Evolutionary conservation across 1,140 invertebrate genomes (phyloP), one percentile per base, ranked within the genome.

Genomic region (Leptinotarsa texana): DNA sequence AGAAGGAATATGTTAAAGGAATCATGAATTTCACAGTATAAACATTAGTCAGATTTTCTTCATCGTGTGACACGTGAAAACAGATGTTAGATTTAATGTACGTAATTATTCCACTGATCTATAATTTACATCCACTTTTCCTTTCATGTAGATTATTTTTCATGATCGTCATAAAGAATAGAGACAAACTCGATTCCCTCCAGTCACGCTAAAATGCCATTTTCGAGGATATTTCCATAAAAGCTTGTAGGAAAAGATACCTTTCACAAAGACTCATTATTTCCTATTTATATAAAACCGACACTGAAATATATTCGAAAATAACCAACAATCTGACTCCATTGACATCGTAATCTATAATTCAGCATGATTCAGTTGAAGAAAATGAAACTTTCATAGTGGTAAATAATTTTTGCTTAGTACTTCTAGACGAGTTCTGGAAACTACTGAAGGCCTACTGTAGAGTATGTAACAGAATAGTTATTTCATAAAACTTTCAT

Each of bases 111-210:
- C 33, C 33, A 42, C 33, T 42, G 51, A 57, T 17, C n/a, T 18
- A 57, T 57, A 57, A 57, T 57, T 57, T 18, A 57, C n/a, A 15
- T 18, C n/a, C 51, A 57, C 51, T 57, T 57, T 57, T 57, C 51
- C n/a, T 57, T 57, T 57, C 51, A 57, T 57, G 51, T n/a, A 57
- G 51, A 57, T 18, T 18, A 57, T 57, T 57, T 57, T 57, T 57
- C 51, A 57, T 57, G 51, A 57, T 57, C 51, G 51, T n/a, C 51
- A 57, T 57, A 18, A 57, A 57, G 51, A 57, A 57, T 57, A 57
- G 15, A 57, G 17, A 57, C 51, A 57, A 57, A 57, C 13, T 57
- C 51, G 51, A 57, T 57, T 57, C 6, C 51, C 4, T 57, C n/a
- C 51, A 57, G 51, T 57, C 51, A 57, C 51, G 51, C 51, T 18